Percentiles rank a stretch among this genome's conserved stretches.
These are phyloP conservation scores for Colostygia pectinataria DNA, from an alignment of 2,888 invertebrate genomes.

Conservation along the genomic window DNA sequence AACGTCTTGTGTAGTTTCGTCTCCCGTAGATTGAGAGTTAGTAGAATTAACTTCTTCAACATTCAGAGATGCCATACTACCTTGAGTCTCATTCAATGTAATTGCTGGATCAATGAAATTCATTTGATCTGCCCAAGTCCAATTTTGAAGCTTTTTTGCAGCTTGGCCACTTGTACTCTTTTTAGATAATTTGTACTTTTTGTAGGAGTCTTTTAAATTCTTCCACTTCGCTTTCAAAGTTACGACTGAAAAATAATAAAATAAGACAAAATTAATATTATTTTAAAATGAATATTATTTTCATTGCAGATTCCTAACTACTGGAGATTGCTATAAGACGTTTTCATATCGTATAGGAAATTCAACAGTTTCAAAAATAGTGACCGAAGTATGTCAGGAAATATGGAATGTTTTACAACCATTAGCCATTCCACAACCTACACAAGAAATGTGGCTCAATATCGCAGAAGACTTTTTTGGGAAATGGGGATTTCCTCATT, in stretches of 20 bases:
- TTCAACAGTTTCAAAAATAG: conserved; percentile 16
- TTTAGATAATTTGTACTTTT: not conserved
- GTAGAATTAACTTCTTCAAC: not conserved
- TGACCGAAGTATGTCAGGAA: conserved; percentile 11
- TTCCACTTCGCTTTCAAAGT: conserved; percentile 21
- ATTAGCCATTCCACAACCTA: conserved; percentile 2
- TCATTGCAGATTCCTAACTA: not conserved
- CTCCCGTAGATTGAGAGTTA: not conserved
- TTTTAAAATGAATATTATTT: not conserved
- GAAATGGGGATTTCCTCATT: too few relatives aligned
- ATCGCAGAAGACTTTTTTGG: too few relatives aligned
- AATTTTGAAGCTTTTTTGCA: conserved; percentile 1
- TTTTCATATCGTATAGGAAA: not conserved
- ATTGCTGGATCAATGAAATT: not conserved
- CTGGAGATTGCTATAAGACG: not conserved
- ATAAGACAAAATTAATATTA: not conserved
- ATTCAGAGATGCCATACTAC: not conserved
- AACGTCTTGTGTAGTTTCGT: not conserved
- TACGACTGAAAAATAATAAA: conserved; percentile 21
- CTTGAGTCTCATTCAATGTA: not conserved
- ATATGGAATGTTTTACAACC: conserved; percentile 14
- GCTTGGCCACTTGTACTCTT: not conserved
- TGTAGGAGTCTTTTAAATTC: conserved; percentile 19
- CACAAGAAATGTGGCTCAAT: not conserved
- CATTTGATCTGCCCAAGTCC: not conserved